Evolutionary conservation across 2,888 invertebrate genomes (phyloP).

Genomic region (Pristionchus mayeri): DNA sequence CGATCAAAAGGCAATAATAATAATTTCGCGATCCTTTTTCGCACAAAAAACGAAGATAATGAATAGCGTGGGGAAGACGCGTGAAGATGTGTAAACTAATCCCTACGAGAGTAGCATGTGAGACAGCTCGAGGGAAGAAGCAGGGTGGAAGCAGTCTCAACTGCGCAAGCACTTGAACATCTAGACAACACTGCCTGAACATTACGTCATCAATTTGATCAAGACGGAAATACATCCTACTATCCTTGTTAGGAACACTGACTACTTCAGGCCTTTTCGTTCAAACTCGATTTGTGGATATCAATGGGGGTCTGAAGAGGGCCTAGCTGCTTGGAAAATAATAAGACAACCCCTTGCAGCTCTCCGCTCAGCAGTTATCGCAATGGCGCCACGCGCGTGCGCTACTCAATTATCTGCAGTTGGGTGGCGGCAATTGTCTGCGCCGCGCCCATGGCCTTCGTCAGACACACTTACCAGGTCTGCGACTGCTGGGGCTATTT

Average conservation of each 20-base stretch:
- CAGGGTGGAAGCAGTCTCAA: no score
- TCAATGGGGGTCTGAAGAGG: no score
- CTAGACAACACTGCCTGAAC: no score
- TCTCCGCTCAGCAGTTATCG: conserved; percentile 69
- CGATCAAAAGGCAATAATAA: conserved; percentile 15
- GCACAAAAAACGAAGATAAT: conserved; percentile 1
- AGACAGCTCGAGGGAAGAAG: neutral
- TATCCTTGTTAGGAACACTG: no score
- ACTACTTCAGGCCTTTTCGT: no score
- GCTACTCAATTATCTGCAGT: conserved; percentile 61
- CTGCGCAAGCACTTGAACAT: no score
- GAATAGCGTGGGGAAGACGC: neutral
- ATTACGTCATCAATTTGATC: no score
- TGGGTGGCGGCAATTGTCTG: conserved; percentile 67
- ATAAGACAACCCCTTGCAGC: conserved; percentile 62
- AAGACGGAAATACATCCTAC: no score
- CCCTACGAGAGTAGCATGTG: neutral
- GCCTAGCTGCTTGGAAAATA: no score
- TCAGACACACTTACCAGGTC: conserved; percentile 48
- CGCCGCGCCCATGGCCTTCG: conserved; percentile 65
- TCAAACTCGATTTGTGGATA: no score
- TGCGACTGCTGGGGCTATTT: no score
- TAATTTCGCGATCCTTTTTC: conserved; percentile 1
- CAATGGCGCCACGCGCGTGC: conserved; percentile 63
- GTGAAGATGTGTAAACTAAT: no score